Evolutionary conservation across 2,797 vertebrate species (phyloP), one percentile per base, ranked within the genome.

Genomic region (Nyctalus aviator): DNA sequence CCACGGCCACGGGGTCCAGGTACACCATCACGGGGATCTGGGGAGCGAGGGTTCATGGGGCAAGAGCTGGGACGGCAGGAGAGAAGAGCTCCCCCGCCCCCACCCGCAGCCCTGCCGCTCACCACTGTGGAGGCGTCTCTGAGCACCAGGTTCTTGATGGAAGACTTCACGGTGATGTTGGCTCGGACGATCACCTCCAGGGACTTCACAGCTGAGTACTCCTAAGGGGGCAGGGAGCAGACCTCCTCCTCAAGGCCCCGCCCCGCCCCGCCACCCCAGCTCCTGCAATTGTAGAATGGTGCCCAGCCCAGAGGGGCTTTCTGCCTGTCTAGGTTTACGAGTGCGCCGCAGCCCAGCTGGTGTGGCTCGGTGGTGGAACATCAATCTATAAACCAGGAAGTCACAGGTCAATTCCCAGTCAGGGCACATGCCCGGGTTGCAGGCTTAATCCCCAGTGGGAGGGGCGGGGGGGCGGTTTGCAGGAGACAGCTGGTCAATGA

Each of bases 111-210:
- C 75, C 46, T 30, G 50, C 55, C 30, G 62, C 94, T 96, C 79
- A 99, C 99, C 99, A 99, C 98, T 1, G 98, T 97, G 11, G 98
- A 98, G n/a, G 99, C 98, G 1, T 99, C 98, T 96, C 95, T 98
- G 77, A 99, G 98, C 96, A 99, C 85, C 91, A 99, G 96, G 94
- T 99, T 99, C 97, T 98, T 99, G 97, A 99, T 98, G 95, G 97
- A 98, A 76, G 99, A 99, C 93, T 99, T 99, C 53, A 99, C 98
- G 0, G 99, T 99, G 97, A 99, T 99, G 97, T 99, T 99, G 78
- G 99, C 99, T 89, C 98, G 98, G 83, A 99, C 98, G 14, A 99
- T 97, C 91, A 99, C 98, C 97, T 99, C 99, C 98, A 99, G 96
- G 7, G 98, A 99, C 91, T 99, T 99, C 81, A 98, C 99, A 0